Percentiles rank a stretch among this genome's conserved stretches.
These are phyloP conservation scores for Andricus quercusramuli DNA, from an alignment of 2,888 invertebrate genomes.

Conservation along the genomic window DNA sequence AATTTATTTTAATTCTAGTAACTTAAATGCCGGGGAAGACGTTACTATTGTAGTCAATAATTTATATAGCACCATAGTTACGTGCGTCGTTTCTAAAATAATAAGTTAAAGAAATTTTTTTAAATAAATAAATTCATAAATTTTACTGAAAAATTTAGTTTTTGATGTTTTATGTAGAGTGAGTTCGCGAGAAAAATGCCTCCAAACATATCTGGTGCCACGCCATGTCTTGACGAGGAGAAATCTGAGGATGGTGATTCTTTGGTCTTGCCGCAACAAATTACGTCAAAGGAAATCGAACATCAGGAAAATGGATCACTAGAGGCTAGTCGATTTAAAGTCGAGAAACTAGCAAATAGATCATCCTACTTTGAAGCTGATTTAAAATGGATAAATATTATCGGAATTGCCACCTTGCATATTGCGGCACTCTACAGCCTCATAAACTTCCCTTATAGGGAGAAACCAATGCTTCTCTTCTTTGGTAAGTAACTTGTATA, in stretches of 20 bases:
- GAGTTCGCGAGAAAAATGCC: conserved; percentile 41
- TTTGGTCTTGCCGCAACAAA: neutral
- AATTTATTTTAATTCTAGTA: no score
- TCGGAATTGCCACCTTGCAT: neutral
- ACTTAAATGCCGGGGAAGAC: no score
- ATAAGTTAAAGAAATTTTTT: no score
- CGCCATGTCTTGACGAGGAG: conserved; percentile 19
- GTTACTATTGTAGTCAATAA: no score
- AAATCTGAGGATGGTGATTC: conserved; percentile 18
- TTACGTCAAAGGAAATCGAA: neutral
- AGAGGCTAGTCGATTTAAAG: neutral
- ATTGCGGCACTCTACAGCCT: neutral
- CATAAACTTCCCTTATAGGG: neutral
- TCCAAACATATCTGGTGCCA: conserved; percentile 43
- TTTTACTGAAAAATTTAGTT: neutral
- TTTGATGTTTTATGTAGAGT: neutral
- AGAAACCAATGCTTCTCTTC: neutral
- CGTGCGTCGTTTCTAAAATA: no score
- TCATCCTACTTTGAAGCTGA: neutral
- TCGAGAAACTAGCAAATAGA: neutral
- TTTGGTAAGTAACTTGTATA: conserved; percentile 4
- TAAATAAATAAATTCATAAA: neutral
- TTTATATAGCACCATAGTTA: no score
- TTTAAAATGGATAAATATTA: conserved; percentile 28
- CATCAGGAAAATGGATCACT: neutral